These are phyloP conservation scores for Serinus canaria DNA, from an alignment of 2,113 vertebrate genomes.

Conservation along the genomic window DNA sequence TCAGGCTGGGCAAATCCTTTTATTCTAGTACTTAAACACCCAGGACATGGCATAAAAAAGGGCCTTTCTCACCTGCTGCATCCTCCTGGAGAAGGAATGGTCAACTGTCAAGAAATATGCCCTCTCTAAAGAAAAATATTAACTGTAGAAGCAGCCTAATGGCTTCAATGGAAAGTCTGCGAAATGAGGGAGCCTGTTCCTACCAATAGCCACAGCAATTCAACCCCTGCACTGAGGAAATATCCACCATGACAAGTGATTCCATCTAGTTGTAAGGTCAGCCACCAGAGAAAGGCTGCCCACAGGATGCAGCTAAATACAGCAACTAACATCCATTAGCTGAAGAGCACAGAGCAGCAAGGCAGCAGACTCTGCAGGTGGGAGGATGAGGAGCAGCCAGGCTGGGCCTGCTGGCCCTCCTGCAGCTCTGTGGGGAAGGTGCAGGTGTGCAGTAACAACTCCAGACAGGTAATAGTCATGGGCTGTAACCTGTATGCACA, in stretches of 20 bases:
- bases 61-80: conserved; percentile 2
- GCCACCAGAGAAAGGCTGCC: neutral
- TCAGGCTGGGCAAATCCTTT: conserved; percentile 32
- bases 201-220: neutral
- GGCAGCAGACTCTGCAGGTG: neutral
- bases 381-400: neutral
- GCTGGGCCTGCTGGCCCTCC: neutral
- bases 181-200: neutral
- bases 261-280: conserved; percentile 5
- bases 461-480: neutral
- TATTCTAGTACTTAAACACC: conserved; percentile 9
- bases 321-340: neutral
- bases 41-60: neutral
- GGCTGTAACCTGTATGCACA: neutral
- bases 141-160: neutral
- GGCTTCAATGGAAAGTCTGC: neutral
- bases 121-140: conserved; percentile 1
- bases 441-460: neutral
- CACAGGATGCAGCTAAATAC: neutral
- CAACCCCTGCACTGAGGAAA: neutral
- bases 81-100: conserved; percentile 13
- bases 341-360: neutral
- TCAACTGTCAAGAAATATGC: conserved; percentile 14
- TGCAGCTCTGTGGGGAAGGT: neutral
- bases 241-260: neutral